Evolutionary conservation across 2,888 invertebrate species (phyloP), one percentile per base, ranked within the genome.

Genomic region (Heteromurus nitidus): DNA sequence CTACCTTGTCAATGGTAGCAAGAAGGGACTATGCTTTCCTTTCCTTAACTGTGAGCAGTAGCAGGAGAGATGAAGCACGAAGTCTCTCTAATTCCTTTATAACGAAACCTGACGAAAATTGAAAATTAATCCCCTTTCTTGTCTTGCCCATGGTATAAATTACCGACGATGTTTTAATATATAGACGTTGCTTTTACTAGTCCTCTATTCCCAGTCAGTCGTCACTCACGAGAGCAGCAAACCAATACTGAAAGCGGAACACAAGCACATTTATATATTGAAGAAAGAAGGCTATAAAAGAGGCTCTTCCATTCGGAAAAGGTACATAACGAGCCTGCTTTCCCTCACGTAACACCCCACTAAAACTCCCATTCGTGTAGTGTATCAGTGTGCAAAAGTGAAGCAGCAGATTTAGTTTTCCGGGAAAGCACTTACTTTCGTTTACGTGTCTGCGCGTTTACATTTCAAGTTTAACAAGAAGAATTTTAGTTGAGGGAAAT

Each of bases 61-160:
- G 65, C 9, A 7, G 18, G 31, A 22, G 13, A 44, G 31, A 64
- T 31, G 42, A 36, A 64, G 36, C 31, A 65, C 22, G 22, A 22
- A 65, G 42, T 65, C 42, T 65, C 22, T 65, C 36, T 65, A 65
- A 65, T 65, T 65, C 65, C 31, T 36, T 30, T n/a, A 50, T 50
- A 50, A 31, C 62, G 31, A 30, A 18, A 62, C 16, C 28, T 70
- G 44, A 70, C 24, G 70, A 58, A 70, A 70, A 70, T 70, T 70
- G 70, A 70, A 70, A 70, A 70, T 70, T 70, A 70, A 70, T 70
- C 70, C 70, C 58, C 26, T 70, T 16, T 24, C 16, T 20, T 3
- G 3, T 31, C 20, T 30, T 62, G 11, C 20, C 2, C 11, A 11
- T 22, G 22, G 16, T 55, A 22, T 18, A 18, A 50, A 50, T 18